These are phyloP conservation scores for Euthynnus affinis DNA, from an alignment of 2,797 vertebrate genomes.

Conservation along the genomic window DNA sequence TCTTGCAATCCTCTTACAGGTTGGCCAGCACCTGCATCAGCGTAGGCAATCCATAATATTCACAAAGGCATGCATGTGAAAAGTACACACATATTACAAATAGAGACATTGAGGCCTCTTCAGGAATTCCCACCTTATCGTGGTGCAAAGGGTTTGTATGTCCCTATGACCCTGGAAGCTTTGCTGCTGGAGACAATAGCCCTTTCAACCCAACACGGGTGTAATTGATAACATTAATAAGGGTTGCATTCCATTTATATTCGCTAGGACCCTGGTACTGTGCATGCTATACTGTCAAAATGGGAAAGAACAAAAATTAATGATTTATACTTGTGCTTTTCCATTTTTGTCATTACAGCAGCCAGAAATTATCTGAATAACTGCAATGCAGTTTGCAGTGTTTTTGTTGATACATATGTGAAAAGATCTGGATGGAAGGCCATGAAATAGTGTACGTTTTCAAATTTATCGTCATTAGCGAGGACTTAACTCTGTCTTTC, in stretches of 20 bases:
- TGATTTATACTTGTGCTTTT: too few relatives aligned
- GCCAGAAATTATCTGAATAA: too few relatives aligned
- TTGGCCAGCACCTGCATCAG: constrained; percentile 66
- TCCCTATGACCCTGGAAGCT: background rate
- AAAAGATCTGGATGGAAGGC: too few relatives aligned
- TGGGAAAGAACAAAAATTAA: too few relatives aligned
- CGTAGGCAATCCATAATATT: constrained; percentile 61
- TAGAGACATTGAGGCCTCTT: background rate
- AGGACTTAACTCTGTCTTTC: background rate
- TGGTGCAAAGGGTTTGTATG: background rate
- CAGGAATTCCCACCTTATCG: background rate
- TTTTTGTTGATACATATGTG: too few relatives aligned
- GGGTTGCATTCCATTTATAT: too few relatives aligned
- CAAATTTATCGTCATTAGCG: background rate
- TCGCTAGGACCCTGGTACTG: too few relatives aligned
- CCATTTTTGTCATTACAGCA: too few relatives aligned
- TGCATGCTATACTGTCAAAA: too few relatives aligned
- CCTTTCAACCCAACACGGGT: background rate
- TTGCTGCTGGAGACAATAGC: background rate
- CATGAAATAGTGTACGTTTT: background rate
- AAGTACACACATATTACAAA: background rate
- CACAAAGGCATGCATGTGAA: constrained; percentile 13
- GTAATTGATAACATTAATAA: constrained; percentile 2
- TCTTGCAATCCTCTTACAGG: constrained; percentile 93
- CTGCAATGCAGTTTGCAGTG: too few relatives aligned